These are phyloP conservation scores for Gnathonemus echidnorhynchus DNA, from an alignment of 2,113 vertebrate species.

Conservation along the genomic window DNA sequence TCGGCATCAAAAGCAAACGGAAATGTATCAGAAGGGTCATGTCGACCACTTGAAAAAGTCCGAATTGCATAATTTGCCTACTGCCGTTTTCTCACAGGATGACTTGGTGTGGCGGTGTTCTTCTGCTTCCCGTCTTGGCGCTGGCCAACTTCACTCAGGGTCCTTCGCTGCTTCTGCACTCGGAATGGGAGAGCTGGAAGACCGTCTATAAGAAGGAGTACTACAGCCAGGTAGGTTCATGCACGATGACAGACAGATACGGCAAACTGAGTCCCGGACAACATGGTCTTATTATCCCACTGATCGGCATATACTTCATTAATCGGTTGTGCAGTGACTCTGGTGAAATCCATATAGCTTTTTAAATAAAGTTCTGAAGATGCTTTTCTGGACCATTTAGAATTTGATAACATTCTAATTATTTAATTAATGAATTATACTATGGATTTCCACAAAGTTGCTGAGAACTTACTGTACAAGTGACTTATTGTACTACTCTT, in stretches of 20 bases:
- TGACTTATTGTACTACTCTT: neutral
- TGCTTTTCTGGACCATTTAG: neutral
- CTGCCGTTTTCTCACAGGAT: constrained; percentile 42
- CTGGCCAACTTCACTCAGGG: constrained; percentile 44
- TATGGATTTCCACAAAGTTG: neutral
- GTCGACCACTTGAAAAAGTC: neutral
- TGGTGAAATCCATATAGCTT: neutral
- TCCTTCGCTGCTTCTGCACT: constrained; percentile 53
- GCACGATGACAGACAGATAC: neutral
- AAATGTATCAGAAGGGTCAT: neutral
- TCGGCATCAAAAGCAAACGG: neutral
- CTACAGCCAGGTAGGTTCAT: constrained; percentile 62
- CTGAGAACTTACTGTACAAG: neutral
- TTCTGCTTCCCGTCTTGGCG: constrained; percentile 50
- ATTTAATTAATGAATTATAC: neutral
- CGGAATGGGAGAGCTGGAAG: constrained; percentile 82
- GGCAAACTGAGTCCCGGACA: neutral
- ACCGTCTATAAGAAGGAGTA: constrained; percentile 70
- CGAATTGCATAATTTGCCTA: neutral
- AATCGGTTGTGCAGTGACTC: neutral
- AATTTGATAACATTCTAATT: neutral
- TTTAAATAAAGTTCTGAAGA: neutral
- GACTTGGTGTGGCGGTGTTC: constrained; percentile 51
- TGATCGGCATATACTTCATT: neutral
- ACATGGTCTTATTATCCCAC: neutral